Base-by-base conservation (phyloP, 2,888 invertebrate genomes). In the Tuberolachnus salignus region DNA sequence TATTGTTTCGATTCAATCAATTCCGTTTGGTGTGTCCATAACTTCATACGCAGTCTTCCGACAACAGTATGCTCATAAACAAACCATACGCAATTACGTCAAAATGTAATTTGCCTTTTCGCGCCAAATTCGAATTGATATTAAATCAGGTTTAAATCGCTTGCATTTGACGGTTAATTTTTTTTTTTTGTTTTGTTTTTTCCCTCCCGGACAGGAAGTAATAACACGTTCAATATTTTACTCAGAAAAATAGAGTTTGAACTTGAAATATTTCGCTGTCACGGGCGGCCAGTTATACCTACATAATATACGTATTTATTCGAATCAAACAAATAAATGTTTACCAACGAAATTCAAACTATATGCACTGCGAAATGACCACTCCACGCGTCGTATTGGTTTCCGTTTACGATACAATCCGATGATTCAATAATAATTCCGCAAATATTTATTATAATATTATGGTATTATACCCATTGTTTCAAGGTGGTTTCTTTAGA, bases 201-300 rank as follows among this genome's bases (percentile, higher is more conserved):
- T 26, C 61, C 51, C 19, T 61, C 16, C 19, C 11, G 51, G 63
- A 63, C 73, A 73, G 73, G 73, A 73, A 73, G 63, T 63, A 21
- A 11, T 49, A 21, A 63, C 42, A 63, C 42, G 49, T 73, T 63
- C 8, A 51, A 73, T 73, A 11, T 42, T 14, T 4, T 51, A 21
- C 42, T 16, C 34, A 42, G 42, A 73, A 63, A 63, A 21, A 49
- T 63, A 73, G 11, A 21, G 6, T 34, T 34, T 63, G 63, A 63
- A 63, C 63, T 73, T 73, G 73, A 11, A 63, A 46, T 42, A 13
- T 73, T 73, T 73, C 61, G 51, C 51, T 34, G 51, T 73, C 73
- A 73, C 51, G 73, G 73, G 51, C 63, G 63, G 51, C 49, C 9
- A 72, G 46, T 61, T 59, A 71, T 49, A n/a, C 34, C 34, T 34